These are phyloP conservation scores for Dolomedes plantarius DNA, from an alignment of 2,888 invertebrate species.

Conservation along the genomic window DNA sequence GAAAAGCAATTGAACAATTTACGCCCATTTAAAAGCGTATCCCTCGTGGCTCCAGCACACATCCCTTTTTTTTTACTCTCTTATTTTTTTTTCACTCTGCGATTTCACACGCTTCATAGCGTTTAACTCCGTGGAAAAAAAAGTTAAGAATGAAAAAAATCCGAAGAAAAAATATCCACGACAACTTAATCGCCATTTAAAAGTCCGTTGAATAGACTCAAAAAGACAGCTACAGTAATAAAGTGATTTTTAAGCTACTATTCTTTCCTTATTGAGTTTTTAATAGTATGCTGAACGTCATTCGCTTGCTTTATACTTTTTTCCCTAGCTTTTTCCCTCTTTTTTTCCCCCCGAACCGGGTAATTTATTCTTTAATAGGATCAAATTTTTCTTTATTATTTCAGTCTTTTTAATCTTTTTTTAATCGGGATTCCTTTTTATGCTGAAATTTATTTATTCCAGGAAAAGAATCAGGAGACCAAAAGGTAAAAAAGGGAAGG, in stretches of 20 bases:
- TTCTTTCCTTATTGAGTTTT: slow-evolving; percentile 64
- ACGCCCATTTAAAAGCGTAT: slow-evolving; percentile 62
- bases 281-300: slow-evolving; percentile 65
- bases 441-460: slow-evolving; percentile 62
- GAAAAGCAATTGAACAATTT: slow-evolving; percentile 65
- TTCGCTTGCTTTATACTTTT: slow-evolving; percentile 23
- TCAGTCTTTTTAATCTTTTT: slow-evolving; percentile 70
- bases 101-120: slow-evolving; percentile 61
- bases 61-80: slow-evolving; percentile 26
- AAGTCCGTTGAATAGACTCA: slow-evolving; percentile 61
- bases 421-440: slow-evolving; percentile 54
- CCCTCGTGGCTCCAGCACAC: slow-evolving; percentile 12
- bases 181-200: slow-evolving; percentile 70
- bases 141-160: slow-evolving; percentile 30
- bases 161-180: slow-evolving; percentile 49
- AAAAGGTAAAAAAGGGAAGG: slow-evolving; percentile 64
- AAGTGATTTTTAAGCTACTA: slow-evolving; percentile 71
- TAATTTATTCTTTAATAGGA: slow-evolving; percentile 71
- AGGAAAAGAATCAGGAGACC: slow-evolving; percentile 67
- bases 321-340: slow-evolving; percentile 18
- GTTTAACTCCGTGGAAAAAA: slow-evolving; percentile 42
- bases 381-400: slow-evolving; percentile 66
- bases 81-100: slow-evolving; percentile 19
- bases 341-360: slow-evolving; percentile 36
- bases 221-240: slow-evolving; percentile 69